Evolutionary conservation across 2,113 vertebrate species (phyloP), one percentile per base, ranked within the genome.

Genomic region (Noctilio leporinus): DNA sequence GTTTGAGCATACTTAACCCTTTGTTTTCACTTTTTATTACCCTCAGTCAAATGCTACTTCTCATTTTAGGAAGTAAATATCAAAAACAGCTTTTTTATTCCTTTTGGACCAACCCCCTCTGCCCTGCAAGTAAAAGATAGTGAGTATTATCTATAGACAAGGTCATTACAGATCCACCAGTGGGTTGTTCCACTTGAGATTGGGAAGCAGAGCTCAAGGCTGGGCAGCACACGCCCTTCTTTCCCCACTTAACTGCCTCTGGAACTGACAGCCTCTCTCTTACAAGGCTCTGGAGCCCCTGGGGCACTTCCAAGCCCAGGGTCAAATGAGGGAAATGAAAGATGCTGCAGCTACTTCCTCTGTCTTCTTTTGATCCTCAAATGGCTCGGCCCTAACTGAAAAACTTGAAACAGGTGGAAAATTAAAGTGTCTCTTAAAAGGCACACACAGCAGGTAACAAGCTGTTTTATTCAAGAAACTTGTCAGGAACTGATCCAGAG

Each of bases 391-490:
- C 10, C 51, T 81, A 62, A 59, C 81, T 45, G 78, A 83, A 89
- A 93, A 91, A 91, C 89, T 76, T 95, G 78, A 96, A 93, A 91
- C 14, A 76, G 43, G 19, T 86, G 16, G 73, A 75, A 91, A 91
- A 84, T 51, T 82, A 85, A 97, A 94, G 45, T 16, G 19, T 47
- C 45, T 89, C 86, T 93, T 91, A 94, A 96, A 93, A 96, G 78
- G 47, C n/a, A 59, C 26, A 72, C 51, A 4, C 86, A 91, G 89
- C 86, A 94, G 78, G 89, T 35, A 69, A 40, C 59, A 40, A 69
- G 64, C 88, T 76, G 82, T 82, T 96, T 96, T 93, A 94, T 93
- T 62, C 9, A 28, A 92, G 75, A 83, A 51, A 67, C 20, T 49
- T 69, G 67, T 95, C 40, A 49, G 78, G 69, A 87, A 59, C 40